phyloP scores from a whole-genome alignment of 1,140 invertebrate species.

The Polypedilum vanderplanki region DNA sequence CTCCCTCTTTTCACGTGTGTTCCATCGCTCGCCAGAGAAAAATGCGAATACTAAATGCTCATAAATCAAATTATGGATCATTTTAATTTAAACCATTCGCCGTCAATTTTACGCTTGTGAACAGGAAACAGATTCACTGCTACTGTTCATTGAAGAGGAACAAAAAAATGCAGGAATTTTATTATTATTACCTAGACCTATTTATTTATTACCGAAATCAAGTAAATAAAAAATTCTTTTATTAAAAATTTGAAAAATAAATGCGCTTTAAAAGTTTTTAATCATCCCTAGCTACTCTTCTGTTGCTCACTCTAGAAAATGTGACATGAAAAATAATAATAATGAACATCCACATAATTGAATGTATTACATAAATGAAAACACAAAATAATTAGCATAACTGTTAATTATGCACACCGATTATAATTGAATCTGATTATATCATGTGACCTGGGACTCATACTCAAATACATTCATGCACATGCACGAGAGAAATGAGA shows the following conservation, averaged over 20 bases:
- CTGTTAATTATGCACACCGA: slow-evolving; percentile 26
- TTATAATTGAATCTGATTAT: slow-evolving; percentile 28
- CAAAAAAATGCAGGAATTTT: neutral
- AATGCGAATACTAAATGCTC: neutral
- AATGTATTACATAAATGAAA: slow-evolving; percentile 28
- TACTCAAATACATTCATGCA: no score
- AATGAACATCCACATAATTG: slow-evolving; percentile 24
- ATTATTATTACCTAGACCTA: neutral
- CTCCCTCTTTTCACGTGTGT: neutral
- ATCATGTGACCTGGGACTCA: neutral
- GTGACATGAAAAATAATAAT: neutral
- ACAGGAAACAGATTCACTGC: slow-evolving; percentile 22
- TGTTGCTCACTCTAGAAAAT: neutral
- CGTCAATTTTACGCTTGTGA: slow-evolving; percentile 24
- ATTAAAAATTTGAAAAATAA: neutral
- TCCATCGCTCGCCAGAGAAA: neutral
- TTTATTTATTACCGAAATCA: no score
- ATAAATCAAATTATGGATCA: slow-evolving; percentile 28
- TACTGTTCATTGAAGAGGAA: neutral
- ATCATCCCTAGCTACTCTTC: no score
- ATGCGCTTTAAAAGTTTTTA: no score
- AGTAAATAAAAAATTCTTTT: neutral
- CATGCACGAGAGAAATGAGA: no score
- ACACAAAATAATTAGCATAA: slow-evolving; percentile 28
- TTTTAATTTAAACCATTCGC: slow-evolving; percentile 24